Conservation (phyloP, 1,140 invertebrate genomes). For the Pseudachorutes palmiensis region DNA sequence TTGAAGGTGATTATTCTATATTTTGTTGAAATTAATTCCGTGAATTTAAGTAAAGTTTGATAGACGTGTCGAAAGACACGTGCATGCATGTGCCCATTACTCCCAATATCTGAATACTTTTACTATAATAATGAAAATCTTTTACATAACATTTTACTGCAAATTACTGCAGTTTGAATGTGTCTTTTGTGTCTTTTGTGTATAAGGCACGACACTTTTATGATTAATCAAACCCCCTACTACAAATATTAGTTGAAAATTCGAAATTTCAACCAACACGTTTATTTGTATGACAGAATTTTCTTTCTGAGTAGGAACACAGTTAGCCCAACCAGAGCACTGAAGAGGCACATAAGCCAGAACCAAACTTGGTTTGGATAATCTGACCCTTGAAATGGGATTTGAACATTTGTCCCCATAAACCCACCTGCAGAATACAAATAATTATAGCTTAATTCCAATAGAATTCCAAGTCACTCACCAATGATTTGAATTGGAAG, state of each 20-base stretch:
- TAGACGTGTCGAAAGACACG: too few species aligned
- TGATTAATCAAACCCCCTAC: too few species aligned
- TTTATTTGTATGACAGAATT: slow-evolving; percentile 6
- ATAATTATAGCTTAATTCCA: neutral
- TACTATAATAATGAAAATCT: too few species aligned
- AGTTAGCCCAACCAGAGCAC: neutral
- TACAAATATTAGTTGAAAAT: neutral
- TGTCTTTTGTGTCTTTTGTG: too few species aligned
- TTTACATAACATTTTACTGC: too few species aligned
- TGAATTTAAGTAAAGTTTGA: too few species aligned
- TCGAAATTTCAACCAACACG: neutral
- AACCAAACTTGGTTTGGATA: neutral
- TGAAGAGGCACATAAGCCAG: neutral
- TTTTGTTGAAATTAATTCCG: too few species aligned
- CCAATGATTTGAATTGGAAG: slow-evolving; percentile 15
- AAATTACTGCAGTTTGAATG: too few species aligned
- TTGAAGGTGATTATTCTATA: too few species aligned
- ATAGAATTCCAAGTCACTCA: slow-evolving; percentile 10
- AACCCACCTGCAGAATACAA: slow-evolving; percentile 10
- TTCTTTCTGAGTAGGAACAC: neutral
- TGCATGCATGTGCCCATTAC: too few species aligned
- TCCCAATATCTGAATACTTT: too few species aligned
- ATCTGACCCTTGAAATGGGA: slow-evolving; percentile 7
- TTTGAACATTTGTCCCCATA: slow-evolving; percentile 17
- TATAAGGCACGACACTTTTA: too few species aligned